phyloP scores from a whole-genome alignment of 2,113 vertebrate species.

The Rana temporaria region DNA sequence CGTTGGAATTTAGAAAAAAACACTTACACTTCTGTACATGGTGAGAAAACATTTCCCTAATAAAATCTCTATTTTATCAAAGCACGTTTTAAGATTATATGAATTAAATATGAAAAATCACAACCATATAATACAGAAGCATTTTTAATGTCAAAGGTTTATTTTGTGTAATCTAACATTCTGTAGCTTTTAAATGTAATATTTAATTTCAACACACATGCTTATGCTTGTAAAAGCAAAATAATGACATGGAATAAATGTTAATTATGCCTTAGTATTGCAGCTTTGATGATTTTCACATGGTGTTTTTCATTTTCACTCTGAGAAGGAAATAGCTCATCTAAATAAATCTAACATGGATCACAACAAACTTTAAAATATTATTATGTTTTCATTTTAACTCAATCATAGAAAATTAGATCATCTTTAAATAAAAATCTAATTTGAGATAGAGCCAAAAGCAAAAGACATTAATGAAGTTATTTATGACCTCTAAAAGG shows the following conservation, averaged over 20 bases:
- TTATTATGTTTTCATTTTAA: slow-evolving; percentile 43
- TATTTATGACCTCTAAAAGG: not conserved
- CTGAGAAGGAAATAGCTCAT: slow-evolving; percentile 28
- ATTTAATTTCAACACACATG: slow-evolving; percentile 45
- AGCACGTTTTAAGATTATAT: slow-evolving; percentile 20
- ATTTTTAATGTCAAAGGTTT: slow-evolving; percentile 36
- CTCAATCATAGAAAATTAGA: slow-evolving; percentile 44
- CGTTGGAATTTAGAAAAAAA: not conserved
- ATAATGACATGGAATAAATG: slow-evolving; percentile 48
- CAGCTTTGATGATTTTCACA: slow-evolving; percentile 45
- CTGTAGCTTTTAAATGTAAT: slow-evolving; percentile 36
- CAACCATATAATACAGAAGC: not conserved
- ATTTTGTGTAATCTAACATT: slow-evolving; percentile 40
- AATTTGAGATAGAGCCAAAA: slow-evolving; percentile 38
- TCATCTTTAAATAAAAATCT: slow-evolving; percentile 50
- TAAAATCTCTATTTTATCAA: slow-evolving; percentile 41
- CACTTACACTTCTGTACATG: slow-evolving; percentile 9
- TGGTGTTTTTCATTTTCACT: slow-evolving; percentile 16
- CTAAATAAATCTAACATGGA: slow-evolving; percentile 31
- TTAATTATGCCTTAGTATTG: slow-evolving; percentile 33
- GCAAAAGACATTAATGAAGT: slow-evolving; percentile 17
- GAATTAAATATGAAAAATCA: not conserved
- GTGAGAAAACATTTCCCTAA: slow-evolving; percentile 31
- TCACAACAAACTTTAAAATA: slow-evolving; percentile 40
- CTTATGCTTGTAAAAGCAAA: slow-evolving; percentile 47